phyloP scores from a whole-genome alignment of 2,888 invertebrate species.

The Synergus umbraculus region DNA sequence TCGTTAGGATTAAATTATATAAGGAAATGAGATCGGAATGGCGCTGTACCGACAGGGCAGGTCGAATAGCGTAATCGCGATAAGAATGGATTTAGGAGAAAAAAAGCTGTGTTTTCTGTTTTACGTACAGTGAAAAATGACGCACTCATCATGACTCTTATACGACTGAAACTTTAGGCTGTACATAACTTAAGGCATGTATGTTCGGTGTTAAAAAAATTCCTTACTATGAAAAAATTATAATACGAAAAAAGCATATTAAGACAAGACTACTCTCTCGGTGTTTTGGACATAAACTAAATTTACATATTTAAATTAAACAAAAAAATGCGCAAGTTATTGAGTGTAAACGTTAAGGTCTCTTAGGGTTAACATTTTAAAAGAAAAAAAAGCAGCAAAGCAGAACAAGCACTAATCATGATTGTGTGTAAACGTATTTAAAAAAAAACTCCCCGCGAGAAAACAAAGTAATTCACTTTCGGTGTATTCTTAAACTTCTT shows the following conservation, averaged over 20 bases:
- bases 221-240: slow-evolving; percentile 71
- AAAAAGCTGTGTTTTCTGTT: slow-evolving; percentile 55
- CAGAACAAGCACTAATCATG: slow-evolving; percentile 68
- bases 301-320: slow-evolving; percentile 73
- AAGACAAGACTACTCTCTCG: slow-evolving; percentile 75
- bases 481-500: slow-evolving; percentile 63
- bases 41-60: slow-evolving; percentile 38
- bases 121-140: slow-evolving; percentile 54
- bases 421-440: slow-evolving; percentile 74
- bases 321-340: slow-evolving; percentile 66
- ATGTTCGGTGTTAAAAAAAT: slow-evolving; percentile 76
- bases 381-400: slow-evolving; percentile 60
- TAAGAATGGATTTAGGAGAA: slow-evolving; percentile 43
- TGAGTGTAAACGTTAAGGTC: slow-evolving; percentile 73
- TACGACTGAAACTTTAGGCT: slow-evolving; percentile 77
- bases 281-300: slow-evolving; percentile 76
- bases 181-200: slow-evolving; percentile 77
- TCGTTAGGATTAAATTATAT: slow-evolving; percentile 36
- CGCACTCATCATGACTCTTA: slow-evolving; percentile 67
- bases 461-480: slow-evolving; percentile 53
- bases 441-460: slow-evolving; percentile 55
- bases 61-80: slow-evolving; percentile 42
- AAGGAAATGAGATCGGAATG: slow-evolving; percentile 30
- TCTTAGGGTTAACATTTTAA: slow-evolving; percentile 70
- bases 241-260: slow-evolving; percentile 62